phyloP scores from a whole-genome alignment of 2,113 vertebrate genomes.

The Thalassoma bifasciatum region DNA sequence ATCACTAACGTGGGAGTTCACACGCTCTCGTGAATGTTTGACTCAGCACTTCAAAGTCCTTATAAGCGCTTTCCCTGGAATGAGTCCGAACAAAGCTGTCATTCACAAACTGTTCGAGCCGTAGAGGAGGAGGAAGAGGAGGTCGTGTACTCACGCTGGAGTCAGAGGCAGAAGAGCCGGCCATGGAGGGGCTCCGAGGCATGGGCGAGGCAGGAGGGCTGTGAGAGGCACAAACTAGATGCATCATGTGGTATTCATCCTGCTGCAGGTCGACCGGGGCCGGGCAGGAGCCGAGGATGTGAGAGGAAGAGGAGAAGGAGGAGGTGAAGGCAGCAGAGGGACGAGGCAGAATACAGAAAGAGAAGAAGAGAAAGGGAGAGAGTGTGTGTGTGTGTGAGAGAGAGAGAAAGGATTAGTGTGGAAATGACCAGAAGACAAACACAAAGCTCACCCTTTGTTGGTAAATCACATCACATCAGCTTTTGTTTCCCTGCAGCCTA shows the following conservation, averaged over 20 bases:
- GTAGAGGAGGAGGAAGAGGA: neutral
- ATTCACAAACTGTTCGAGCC: neutral
- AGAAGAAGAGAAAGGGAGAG: neutral
- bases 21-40: neutral
- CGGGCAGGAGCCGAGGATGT: neutral
- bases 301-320: neutral
- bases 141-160: slow-evolving; percentile 67
- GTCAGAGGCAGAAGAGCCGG: slow-evolving; percentile 32
- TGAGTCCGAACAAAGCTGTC: neutral
- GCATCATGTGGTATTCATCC: slow-evolving; percentile 86
- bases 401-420: slow-evolving; percentile 29
- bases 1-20: neutral
- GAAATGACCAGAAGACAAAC: slow-evolving; percentile 50
- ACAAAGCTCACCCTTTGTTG: slow-evolving; percentile 53
- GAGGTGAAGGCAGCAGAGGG: neutral
- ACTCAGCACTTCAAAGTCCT: neutral
- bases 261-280: slow-evolving; percentile 68
- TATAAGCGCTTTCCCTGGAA: neutral
- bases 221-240: slow-evolving; percentile 81
- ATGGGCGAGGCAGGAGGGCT: slow-evolving; percentile 78
- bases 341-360: slow-evolving; percentile 24
- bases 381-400: no score
- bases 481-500: slow-evolving; percentile 41
- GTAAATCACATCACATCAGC: slow-evolving; percentile 32
- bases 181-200: slow-evolving; percentile 42